Percentiles rank a stretch among this genome's conserved stretches.
These are phyloP conservation scores for Anastrepha obliqua DNA, from an alignment of 1,140 invertebrate species.

Conservation along the genomic window DNA sequence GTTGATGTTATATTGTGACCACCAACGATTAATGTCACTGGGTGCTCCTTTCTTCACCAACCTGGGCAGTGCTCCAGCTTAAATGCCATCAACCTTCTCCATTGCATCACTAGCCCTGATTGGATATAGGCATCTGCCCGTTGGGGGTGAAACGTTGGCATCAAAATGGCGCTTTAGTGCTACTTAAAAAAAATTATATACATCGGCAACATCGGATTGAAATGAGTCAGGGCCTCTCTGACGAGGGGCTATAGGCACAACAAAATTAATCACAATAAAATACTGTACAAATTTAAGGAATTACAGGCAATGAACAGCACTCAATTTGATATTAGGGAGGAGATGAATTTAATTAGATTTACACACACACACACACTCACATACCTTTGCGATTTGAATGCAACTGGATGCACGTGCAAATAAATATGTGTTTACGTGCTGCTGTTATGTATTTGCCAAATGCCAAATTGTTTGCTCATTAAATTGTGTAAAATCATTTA, in stretches of 20 bases:
- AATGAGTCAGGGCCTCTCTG: too few relatives aligned
- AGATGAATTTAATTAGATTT: conserved; percentile 27
- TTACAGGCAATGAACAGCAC: conserved; percentile 27
- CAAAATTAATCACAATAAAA: conserved; percentile 14
- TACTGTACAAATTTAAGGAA: conserved; percentile 18
- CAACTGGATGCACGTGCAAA: background rate
- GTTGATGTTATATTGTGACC: too few relatives aligned
- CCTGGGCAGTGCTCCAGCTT: too few relatives aligned
- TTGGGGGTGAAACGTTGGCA: too few relatives aligned
- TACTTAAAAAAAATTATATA: too few relatives aligned
- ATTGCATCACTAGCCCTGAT: too few relatives aligned
- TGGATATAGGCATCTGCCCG: too few relatives aligned
- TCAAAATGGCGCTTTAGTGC: too few relatives aligned
- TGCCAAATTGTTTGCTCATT: conserved; percentile 22
- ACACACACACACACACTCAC: background rate
- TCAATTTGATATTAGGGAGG: background rate
- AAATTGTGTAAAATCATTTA: conserved; percentile 44
- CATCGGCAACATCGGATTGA: too few relatives aligned
- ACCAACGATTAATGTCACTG: too few relatives aligned
- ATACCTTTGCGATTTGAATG: background rate
- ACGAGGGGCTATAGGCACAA: background rate
- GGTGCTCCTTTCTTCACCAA: too few relatives aligned
- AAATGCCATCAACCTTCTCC: too few relatives aligned
- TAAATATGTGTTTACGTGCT: conserved; percentile 8
- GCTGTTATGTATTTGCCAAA: conserved; percentile 10